Percentiles rank a stretch among this genome's conserved stretches.
Conservation (phyloP, 2,797 vertebrate species). For the Taenioides sp. region DNA sequence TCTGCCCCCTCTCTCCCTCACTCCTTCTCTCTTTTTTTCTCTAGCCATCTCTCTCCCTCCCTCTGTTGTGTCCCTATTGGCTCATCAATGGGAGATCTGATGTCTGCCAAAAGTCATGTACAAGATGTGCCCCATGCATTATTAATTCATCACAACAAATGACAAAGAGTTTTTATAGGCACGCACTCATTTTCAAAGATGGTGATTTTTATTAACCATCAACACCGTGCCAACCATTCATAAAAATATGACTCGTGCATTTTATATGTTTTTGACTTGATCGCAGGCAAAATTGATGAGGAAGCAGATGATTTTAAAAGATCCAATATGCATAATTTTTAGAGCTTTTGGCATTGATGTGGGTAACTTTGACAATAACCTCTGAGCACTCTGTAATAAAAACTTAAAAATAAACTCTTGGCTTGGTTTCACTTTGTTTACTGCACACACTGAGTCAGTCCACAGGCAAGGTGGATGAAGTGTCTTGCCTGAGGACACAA, state of each 20-base stretch:
- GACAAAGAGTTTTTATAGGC: constrained; percentile 17
- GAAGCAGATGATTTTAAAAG: background rate
- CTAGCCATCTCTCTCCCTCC: too few species aligned
- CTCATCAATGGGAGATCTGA: constrained; percentile 55
- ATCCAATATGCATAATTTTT: constrained; percentile 2
- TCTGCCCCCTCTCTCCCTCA: constrained; percentile 30
- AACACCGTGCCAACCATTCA: background rate
- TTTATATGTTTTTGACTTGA: constrained; percentile 18
- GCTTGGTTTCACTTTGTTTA: background rate
- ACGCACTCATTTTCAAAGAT: constrained; percentile 23
- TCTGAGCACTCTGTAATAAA: background rate
- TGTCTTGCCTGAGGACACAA: too few species aligned
- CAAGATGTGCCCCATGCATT: constrained; percentile 63
- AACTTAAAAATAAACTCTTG: background rate
- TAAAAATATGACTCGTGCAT: constrained; percentile 11
- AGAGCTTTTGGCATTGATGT: background rate
- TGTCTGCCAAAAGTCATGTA: constrained; percentile 65
- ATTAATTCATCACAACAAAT: constrained; percentile 50
- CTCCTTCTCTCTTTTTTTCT: too few species aligned
- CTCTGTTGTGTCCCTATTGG: constrained; percentile 49
- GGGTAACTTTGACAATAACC: constrained; percentile 1
- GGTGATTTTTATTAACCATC: constrained; percentile 19
- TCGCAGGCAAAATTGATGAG: constrained; percentile 6
- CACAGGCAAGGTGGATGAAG: too few species aligned
- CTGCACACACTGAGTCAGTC: background rate